A percentile compares a stretch with the other conserved stretches of the same genome.
These are phyloP conservation scores for Channallabes apus DNA, from an alignment of 2,797 vertebrate species.

Conservation along the genomic window DNA sequence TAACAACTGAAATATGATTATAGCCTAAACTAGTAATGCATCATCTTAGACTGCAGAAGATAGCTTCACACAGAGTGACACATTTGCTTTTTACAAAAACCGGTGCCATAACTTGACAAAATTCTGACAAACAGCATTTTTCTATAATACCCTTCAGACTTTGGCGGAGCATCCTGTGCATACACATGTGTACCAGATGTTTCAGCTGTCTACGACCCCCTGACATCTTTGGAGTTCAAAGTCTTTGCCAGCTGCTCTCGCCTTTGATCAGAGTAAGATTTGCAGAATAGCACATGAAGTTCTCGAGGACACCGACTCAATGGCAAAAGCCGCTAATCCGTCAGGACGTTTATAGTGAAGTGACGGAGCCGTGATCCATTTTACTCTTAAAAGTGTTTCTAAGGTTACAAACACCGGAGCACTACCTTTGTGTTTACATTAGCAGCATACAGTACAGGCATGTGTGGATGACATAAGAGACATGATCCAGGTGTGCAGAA, in stretches of 20 bases:
- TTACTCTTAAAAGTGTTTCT: background rate
- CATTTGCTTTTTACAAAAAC: background rate
- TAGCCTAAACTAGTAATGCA: no score
- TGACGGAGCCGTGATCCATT: background rate
- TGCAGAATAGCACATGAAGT: background rate
- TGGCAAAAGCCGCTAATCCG: background rate
- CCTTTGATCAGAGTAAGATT: conserved; percentile 31
- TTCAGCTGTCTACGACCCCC: conserved; percentile 39
- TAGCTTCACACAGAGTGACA: background rate
- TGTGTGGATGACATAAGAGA: background rate
- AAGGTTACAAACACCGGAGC: background rate
- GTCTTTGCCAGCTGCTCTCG: conserved; percentile 41
- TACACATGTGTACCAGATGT: conserved; percentile 35
- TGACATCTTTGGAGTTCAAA: conserved; percentile 55
- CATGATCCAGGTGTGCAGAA: background rate
- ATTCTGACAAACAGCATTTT: background rate
- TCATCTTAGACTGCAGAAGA: background rate
- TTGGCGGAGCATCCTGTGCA: background rate
- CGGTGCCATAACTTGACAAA: background rate
- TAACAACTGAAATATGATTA: background rate
- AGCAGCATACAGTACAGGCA: background rate
- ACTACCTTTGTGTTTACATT: background rate
- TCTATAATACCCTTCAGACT: background rate
- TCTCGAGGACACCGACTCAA: background rate
- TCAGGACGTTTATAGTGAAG: background rate